Percentiles rank a stretch among this genome's conserved stretches.
Conservation (phyloP, 2,113 vertebrate genomes). For the Sigmodon hispidus region DNA sequence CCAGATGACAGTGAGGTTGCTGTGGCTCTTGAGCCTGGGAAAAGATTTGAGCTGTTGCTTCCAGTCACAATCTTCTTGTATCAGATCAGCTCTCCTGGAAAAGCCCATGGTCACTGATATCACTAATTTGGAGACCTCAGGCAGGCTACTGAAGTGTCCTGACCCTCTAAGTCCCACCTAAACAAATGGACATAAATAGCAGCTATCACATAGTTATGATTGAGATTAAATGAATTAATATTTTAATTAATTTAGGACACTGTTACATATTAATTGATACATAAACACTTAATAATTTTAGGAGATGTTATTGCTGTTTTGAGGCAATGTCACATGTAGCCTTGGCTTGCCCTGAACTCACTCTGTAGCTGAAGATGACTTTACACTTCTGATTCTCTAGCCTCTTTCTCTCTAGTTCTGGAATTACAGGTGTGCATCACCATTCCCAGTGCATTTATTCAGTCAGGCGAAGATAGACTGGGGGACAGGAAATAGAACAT, state of each 20-base stretch:
- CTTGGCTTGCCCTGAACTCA: not conserved
- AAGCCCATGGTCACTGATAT: not conserved
- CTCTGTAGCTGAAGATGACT: not conserved
- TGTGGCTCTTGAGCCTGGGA: not conserved
- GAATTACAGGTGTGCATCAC: not conserved
- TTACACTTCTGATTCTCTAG: not conserved
- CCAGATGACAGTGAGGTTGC: not conserved
- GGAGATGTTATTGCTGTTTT: not conserved
- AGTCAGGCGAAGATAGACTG: too few relatives aligned
- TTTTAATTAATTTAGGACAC: not conserved
- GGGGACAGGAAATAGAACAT: not conserved
- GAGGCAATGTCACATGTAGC: not conserved
- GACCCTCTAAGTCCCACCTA: not conserved
- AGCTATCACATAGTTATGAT: not conserved
- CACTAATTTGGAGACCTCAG: not conserved
- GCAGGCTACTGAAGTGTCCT: not conserved
- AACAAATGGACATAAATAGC: not conserved
- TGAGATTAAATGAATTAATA: slow-evolving; percentile 10
- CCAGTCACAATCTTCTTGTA: not conserved
- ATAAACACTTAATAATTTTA: not conserved
- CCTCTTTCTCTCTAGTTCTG: not conserved
- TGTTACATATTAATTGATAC: not conserved
- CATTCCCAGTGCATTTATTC: rapidly evolving
- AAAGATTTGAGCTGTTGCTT: not conserved
- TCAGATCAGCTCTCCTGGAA: not conserved